A percentile compares a stretch with the other conserved stretches of the same genome.
phyloP scores from a whole-genome alignment of 2,888 invertebrate species.

The Lasioglossum morio region DNA sequence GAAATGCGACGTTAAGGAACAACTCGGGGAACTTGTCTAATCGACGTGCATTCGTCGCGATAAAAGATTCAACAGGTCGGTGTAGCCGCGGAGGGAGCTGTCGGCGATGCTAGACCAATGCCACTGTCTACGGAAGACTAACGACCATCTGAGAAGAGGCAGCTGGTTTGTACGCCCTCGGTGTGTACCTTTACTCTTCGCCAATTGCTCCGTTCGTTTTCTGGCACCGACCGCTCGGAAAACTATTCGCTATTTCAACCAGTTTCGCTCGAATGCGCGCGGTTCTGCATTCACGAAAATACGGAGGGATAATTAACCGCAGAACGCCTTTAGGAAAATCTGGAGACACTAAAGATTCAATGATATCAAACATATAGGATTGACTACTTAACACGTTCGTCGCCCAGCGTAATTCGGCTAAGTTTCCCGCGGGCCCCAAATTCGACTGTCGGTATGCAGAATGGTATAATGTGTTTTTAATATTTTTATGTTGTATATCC shows the following conservation, averaged over 20 bases:
- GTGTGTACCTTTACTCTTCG: conserved; percentile 15
- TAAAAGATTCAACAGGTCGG: conserved; percentile 61
- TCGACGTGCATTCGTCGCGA: conserved; percentile 59
- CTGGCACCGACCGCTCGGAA: not conserved
- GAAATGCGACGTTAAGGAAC: conserved; percentile 2
- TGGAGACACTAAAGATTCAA: not conserved
- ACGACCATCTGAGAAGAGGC: conserved; percentile 60
- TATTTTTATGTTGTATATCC: too few species aligned
- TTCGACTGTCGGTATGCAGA: too few species aligned
- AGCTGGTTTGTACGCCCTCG: conserved; percentile 39
- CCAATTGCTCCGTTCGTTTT: conserved; percentile 12
- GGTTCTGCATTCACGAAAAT: not conserved
- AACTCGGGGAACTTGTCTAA: conserved; percentile 38
- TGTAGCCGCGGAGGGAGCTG: conserved; percentile 34
- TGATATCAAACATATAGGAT: not conserved
- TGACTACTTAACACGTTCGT: too few species aligned
- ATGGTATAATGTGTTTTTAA: too few species aligned
- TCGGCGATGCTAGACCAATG: conserved; percentile 43
- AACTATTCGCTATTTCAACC: not conserved
- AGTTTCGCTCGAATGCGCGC: not conserved
- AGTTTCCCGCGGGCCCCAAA: too few species aligned
- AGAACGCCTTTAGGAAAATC: not conserved
- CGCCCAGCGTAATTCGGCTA: too few species aligned
- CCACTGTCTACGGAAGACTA: conserved; percentile 61
- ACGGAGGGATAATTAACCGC: not conserved